Evolutionary conservation across 2,888 invertebrate genomes (phyloP).

Genomic region (Diadegma fenestrale): DNA sequence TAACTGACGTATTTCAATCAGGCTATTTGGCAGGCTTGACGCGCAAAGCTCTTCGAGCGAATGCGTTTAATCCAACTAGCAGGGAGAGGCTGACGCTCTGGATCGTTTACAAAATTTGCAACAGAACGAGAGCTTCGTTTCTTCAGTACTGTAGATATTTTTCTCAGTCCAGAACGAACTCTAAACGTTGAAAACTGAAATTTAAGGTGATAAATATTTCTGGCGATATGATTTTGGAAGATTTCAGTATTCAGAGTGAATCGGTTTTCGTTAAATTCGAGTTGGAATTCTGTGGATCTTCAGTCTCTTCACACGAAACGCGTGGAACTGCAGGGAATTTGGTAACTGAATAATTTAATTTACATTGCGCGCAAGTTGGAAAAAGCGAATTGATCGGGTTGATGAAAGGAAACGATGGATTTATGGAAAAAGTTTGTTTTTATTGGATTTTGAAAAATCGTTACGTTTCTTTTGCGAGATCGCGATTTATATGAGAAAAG

Average conservation of each 20-base stretch:
- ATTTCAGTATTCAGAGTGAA: background rate
- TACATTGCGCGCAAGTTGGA: background rate
- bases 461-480: background rate
- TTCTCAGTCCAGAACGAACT: background rate
- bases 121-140: constrained; percentile 41
- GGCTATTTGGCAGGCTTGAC: constrained; percentile 54
- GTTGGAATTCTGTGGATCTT: background rate
- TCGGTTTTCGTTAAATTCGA: background rate
- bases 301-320: background rate
- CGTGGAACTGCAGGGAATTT: background rate
- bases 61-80: constrained; percentile 13
- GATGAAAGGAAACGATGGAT: background rate
- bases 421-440: background rate
- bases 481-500: background rate
- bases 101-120: constrained; percentile 64
- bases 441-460: background rate
- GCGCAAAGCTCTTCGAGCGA: background rate
- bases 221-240: background rate
- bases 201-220: background rate
- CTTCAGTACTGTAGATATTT: constrained; percentile 40
- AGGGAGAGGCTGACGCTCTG: constrained; percentile 33
- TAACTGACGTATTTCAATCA: constrained; percentile 61
- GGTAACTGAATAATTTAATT: background rate
- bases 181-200: background rate
- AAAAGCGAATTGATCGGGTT: background rate